Base-by-base conservation (phyloP, 2,113 vertebrate species). In the Clarias macrocephalus region DNA sequence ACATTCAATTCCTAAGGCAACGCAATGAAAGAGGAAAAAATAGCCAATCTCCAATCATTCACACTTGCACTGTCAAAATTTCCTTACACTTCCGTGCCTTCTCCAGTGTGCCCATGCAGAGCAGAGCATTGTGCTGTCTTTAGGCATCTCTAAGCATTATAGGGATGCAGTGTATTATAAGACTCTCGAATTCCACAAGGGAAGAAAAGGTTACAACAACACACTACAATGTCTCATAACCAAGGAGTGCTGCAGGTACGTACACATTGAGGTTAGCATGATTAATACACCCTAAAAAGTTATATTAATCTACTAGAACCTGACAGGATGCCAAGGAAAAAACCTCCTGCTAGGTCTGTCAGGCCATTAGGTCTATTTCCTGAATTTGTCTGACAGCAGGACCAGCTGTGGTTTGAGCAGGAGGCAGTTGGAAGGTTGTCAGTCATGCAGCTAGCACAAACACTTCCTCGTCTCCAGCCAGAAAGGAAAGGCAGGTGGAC, bases 231-330 rank as follows among this genome's bases (percentile, higher is more conserved):
- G 73, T 33, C 28, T 60, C 42, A 19, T 30, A 21, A 65, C 3
- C 25, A 37, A 63, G 33, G 3, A 11, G 62, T 63, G 80, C 28
- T 84, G 81, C 85, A 66, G 70, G 73, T 80, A 84, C 83, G 65
- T 80, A 84, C 85, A 88, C 84, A 90, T 89, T 89, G 84, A 88
- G 86, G 87, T 48, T 73, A 89, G 59, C n/a, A 79, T 88, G 85
- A 89, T 88, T 84, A 86, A 89, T 88, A 73, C n/a, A 60, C 33
- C 68, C 25, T 21, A 80, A 82, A 84, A 88, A 42, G 52, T 52
- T 76, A 52, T 23, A 5, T 42, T 52, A 56, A 79, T 15, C 80
- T 75, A 37, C 33, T 60, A 25, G 56, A 28, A 48, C 12, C 76
- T 70, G 63, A 65, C 66, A 75, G 25, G 63, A 28, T 72, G 23